Conservation (phyloP, 2,888 invertebrate species). For the Lithophane ornitopus region DNA sequence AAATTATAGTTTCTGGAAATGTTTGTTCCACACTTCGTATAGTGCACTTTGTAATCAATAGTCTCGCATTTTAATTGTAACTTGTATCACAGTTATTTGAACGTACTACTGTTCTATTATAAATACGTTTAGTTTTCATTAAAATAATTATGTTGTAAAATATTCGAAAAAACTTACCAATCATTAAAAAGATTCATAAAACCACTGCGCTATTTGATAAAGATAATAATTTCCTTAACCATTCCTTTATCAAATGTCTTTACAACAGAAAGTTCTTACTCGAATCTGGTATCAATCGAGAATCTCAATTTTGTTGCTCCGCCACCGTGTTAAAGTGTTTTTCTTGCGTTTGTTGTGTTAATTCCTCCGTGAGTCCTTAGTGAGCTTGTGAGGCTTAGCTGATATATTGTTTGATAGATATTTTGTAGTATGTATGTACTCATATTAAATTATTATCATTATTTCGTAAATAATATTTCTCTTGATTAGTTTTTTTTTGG, state of each 20-base stretch:
- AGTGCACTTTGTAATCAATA: neutral
- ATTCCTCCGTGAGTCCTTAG: constrained; percentile 31
- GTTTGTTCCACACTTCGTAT: neutral
- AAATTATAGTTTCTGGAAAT: neutral
- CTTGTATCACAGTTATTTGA: neutral
- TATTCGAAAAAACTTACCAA: neutral
- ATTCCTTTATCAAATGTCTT: no score
- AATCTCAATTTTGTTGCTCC: neutral
- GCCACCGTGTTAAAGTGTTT: constrained; percentile 23
- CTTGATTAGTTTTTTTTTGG: neutral
- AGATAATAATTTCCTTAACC: neutral
- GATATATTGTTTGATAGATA: constrained; percentile 26
- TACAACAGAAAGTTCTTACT: neutral
- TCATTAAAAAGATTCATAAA: neutral
- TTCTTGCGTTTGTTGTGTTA: constrained; percentile 31
- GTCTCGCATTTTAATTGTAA: no score
- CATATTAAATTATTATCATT: neutral
- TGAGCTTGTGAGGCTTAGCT: constrained; percentile 44
- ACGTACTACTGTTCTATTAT: neutral
- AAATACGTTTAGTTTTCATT: neutral
- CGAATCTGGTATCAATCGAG: constrained; percentile 23
- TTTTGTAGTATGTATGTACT: constrained; percentile 24
- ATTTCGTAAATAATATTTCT: constrained; percentile 2
- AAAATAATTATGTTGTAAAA: neutral
- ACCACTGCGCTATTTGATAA: neutral